Evolutionary conservation across 2,888 invertebrate species (phyloP).

Genomic region (Scaptomyza caliginosa): DNA sequence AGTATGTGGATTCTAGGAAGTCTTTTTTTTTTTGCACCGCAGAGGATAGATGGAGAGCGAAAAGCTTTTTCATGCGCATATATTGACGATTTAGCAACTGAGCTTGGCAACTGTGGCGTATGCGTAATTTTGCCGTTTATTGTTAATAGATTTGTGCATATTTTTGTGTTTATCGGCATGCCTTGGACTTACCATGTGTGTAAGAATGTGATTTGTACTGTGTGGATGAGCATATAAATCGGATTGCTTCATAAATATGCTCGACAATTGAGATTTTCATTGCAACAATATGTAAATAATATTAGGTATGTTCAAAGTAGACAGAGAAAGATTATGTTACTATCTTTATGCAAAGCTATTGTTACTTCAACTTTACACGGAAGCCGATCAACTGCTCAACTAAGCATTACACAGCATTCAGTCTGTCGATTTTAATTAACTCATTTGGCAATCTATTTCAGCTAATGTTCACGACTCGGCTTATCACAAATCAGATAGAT

Average conservation of each 20-base stretch:
- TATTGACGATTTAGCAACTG: slow-evolving; percentile 41
- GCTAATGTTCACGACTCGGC: not conserved
- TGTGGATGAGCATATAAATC: slow-evolving; percentile 17
- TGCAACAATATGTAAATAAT: not conserved
- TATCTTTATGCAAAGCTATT: too few species aligned
- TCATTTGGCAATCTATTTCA: not conserved
- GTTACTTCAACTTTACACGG: too few species aligned
- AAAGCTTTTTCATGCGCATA: slow-evolving; percentile 28
- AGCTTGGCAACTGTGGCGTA: slow-evolving; percentile 41
- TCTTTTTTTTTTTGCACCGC: not conserved
- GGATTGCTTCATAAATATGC: slow-evolving; percentile 15
- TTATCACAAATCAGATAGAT: not conserved
- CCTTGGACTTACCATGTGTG: slow-evolving; percentile 1
- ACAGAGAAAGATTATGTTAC: too few species aligned
- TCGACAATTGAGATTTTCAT: slow-evolving; percentile 1
- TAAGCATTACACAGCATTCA: too few species aligned
- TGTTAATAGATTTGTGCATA: slow-evolving; percentile 44
- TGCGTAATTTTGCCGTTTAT: slow-evolving; percentile 52
- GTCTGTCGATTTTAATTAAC: not conserved
- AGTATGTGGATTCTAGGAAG: slow-evolving; percentile 27
- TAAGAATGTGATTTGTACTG: slow-evolving; percentile 19
- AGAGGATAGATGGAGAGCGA: too few species aligned
- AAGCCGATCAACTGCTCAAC: not conserved
- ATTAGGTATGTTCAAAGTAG: not conserved
- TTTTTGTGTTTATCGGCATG: slow-evolving; percentile 17